Evolutionary conservation across 2,113 vertebrate genomes (phyloP), one percentile per base, ranked within the genome.

Genomic region (Caranx ignobilis): DNA sequence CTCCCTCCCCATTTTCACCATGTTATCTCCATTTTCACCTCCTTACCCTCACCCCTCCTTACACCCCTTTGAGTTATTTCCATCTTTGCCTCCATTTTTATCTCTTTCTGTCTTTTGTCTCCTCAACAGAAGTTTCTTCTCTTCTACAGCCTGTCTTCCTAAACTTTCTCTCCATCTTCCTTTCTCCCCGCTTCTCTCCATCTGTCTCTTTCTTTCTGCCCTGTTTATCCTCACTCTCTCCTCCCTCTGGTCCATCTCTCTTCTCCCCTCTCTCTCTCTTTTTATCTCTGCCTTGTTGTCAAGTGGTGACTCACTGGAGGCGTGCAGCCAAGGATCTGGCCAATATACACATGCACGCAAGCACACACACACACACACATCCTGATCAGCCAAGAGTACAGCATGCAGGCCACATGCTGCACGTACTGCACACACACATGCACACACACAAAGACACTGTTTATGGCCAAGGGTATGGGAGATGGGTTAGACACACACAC

Each of bases 261-360:
- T 37, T 37, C 37, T 37, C 37, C 37, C 37, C 71, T 70, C 63
- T 31, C 67, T 57, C 65, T 54, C 64, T 84, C 39, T 70, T 59
- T 83, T 78, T 83, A 72, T 87, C 72, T 84, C 75, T 82, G 83
- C 67, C 87, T 89, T 64, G 84, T 84, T 88, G 86, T 89, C 78
- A 82, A 88, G 82, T 81, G 87, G 85, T 90, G 89, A 90, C 81
- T 91, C 89, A 92, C 79, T 68, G 6, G 80, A 87, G 87, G 86
- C 82, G 6, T 48, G 66, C 75, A 80, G 87, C 89, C 86, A 90
- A 90, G 76, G 83, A 87, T 82, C 67, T 80, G 68, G 82, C 77
- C 50, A 37, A 68, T 35, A 21, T 39, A 32, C 71, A 80, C 82
- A 77, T 69, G 65, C 67, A 66, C 81, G 41, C 76, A 77, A 26